These are phyloP conservation scores for Steinernema feltiae DNA, from an alignment of 1,140 invertebrate species.

Conservation along the genomic window DNA sequence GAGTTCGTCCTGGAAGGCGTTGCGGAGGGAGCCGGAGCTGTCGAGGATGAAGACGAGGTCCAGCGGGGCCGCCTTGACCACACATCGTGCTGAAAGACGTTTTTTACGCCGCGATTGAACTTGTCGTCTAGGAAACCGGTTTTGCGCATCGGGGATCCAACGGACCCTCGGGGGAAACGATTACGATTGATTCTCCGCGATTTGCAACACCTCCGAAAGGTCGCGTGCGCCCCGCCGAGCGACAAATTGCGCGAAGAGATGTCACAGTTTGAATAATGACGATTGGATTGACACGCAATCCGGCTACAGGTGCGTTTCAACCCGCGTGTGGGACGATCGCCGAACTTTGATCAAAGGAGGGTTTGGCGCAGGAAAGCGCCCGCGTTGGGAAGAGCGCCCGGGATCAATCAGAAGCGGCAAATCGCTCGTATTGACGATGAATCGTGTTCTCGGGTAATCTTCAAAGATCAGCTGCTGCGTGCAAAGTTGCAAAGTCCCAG, in stretches of 20 bases:
- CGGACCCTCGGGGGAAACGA: too few species aligned
- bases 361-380: too few species aligned
- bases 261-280: too few species aligned
- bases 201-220: neutral
- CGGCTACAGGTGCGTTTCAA: too few species aligned
- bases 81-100: constrained; percentile 48
- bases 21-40: constrained; percentile 51
- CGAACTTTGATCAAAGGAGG: too few species aligned
- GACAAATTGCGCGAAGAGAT: neutral
- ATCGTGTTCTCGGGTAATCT: too few species aligned
- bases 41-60: constrained; percentile 55
- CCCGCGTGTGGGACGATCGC: too few species aligned
- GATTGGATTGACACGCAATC: too few species aligned
- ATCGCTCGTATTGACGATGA: too few species aligned
- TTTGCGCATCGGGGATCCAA: too few species aligned
- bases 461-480: neutral
- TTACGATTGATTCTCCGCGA: neutral
- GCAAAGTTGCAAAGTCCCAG: neutral
- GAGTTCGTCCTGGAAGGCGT: constrained; percentile 56
- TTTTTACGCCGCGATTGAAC: neutral
- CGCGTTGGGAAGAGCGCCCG: too few species aligned
- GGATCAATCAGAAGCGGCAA: too few species aligned
- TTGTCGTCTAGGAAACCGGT: neutral
- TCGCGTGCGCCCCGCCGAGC: neutral
- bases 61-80: constrained; percentile 47